phyloP scores from a whole-genome alignment of 2,888 invertebrate genomes.

The Torymus texanus region DNA sequence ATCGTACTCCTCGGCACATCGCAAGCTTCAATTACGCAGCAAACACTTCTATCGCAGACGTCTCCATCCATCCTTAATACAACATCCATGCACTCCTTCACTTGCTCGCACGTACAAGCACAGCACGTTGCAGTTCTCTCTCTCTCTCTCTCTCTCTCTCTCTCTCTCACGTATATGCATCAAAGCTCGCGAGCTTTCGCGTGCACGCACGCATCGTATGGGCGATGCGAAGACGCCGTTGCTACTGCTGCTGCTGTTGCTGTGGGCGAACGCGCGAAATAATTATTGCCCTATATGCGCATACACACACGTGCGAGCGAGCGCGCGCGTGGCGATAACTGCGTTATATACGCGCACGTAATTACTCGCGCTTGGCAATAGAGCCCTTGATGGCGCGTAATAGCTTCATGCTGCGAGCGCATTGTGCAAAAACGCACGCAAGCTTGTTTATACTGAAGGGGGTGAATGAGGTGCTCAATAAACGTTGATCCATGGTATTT shows the following conservation, averaged over 20 bases:
- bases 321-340: constrained; percentile 25
- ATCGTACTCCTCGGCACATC: not conserved
- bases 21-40: not conserved
- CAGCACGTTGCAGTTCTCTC: no score
- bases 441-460: no score
- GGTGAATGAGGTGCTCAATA: no score
- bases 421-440: no score
- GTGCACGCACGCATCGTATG: not conserved
- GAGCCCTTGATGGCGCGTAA: not conserved
- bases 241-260: not conserved
- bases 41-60: no score
- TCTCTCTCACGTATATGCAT: no score
- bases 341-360: not conserved
- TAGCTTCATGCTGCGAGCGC: not conserved
- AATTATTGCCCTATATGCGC: constrained; percentile 6
- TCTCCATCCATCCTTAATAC: no score
- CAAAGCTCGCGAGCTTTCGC: not conserved
- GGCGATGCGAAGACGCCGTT: not conserved
- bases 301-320: no score
- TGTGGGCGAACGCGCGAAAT: constrained; percentile 20
- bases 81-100: not conserved
- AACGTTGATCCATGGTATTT: no score
- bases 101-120: no score
- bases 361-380: not conserved
- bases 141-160: no score